Percentiles rank a stretch among this genome's conserved stretches.
These are phyloP conservation scores for Eubasilissa splendida DNA, from an alignment of 2,888 invertebrate genomes.

Conservation along the genomic window DNA sequence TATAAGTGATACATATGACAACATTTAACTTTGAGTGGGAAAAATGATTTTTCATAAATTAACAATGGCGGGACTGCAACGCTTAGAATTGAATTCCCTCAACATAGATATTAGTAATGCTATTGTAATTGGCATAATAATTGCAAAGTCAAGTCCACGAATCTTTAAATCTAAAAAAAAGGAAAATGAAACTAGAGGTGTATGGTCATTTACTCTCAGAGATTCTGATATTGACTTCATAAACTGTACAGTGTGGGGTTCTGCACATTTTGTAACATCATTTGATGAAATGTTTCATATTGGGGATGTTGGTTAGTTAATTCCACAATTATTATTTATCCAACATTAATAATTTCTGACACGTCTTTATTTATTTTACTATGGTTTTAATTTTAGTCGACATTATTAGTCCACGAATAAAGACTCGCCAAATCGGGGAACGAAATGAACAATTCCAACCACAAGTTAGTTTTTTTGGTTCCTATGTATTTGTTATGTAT, in stretches of 20 bases:
- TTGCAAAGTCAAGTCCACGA: constrained; percentile 77
- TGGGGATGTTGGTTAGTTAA: constrained; percentile 78
- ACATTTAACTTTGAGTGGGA: constrained; percentile 59
- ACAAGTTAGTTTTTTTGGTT: constrained; percentile 64
- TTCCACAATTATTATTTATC: neutral
- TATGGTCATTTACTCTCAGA: constrained; percentile 83
- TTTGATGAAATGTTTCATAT: constrained; percentile 77
- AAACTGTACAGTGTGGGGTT: constrained; percentile 85
- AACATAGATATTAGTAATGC: constrained; percentile 49
- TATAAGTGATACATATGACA: too few relatives aligned
- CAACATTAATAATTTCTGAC: neutral
- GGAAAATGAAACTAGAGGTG: constrained; percentile 75
- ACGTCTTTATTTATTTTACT: neutral
- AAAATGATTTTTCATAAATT: neutral
- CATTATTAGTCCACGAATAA: constrained; percentile 78
- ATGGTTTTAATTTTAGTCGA: constrained; percentile 72
- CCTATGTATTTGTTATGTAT: neutral
- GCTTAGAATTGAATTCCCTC: constrained; percentile 60
- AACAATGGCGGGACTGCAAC: constrained; percentile 47
- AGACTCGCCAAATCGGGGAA: constrained; percentile 70
- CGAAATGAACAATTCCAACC: constrained; percentile 77
- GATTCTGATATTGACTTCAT: constrained; percentile 82
- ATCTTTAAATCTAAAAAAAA: constrained; percentile 66
- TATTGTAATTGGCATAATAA: constrained; percentile 66
- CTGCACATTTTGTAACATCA: constrained; percentile 74